These are phyloP conservation scores for Carduelis carduelis DNA, from an alignment of 2,797 vertebrate species.

Conservation along the genomic window DNA sequence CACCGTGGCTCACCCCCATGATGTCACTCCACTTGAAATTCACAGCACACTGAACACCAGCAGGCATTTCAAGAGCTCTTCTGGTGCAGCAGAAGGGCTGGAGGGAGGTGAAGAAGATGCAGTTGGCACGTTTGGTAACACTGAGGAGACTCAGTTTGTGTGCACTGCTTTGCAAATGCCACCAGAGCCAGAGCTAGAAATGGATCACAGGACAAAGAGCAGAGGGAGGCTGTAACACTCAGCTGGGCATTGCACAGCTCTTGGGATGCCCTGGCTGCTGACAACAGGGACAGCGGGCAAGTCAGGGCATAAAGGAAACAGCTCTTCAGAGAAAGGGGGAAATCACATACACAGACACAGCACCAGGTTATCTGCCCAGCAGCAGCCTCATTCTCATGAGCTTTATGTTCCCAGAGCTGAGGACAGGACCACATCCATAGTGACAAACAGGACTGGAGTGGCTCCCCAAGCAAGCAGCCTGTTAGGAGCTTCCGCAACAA, in stretches of 20 bases:
- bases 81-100: not conserved
- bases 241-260: not conserved
- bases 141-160: not conserved
- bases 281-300: not conserved
- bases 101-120: not conserved
- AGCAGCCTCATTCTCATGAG: not conserved
- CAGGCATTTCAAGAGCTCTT: not conserved
- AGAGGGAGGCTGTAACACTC: not conserved
- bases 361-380: not conserved
- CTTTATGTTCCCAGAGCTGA: not conserved
- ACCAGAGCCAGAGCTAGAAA: not conserved
- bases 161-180: not conserved
- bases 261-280: not conserved
- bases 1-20: not conserved
- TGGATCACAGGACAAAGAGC: not conserved
- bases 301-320: accelerated
- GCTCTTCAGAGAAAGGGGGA: not conserved
- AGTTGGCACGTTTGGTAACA: too few relatives aligned
- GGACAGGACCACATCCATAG: not conserved
- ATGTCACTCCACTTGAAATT: not conserved
- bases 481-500: not conserved
- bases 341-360: not conserved
- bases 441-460: not conserved
- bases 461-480: not conserved
- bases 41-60: not conserved